Percentiles rank a stretch among this genome's conserved stretches.
Conservation (phyloP, 1,140 invertebrate genomes). For the Coptotermes formosanus region DNA sequence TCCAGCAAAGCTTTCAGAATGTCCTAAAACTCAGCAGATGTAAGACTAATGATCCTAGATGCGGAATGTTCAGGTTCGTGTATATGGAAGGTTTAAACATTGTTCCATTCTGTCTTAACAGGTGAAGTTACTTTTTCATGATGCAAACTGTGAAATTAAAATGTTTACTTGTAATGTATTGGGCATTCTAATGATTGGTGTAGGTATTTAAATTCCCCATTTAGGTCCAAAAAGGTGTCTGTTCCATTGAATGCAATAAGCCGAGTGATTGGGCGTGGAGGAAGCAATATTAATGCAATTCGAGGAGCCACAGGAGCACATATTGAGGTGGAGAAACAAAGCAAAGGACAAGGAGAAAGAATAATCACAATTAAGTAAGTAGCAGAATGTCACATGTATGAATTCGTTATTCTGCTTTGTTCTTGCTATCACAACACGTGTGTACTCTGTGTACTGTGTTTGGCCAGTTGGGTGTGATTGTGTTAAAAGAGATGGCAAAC, state of each 20-base stretch:
- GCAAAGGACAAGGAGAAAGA: slow-evolving; percentile 89
- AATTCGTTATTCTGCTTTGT: too few species aligned
- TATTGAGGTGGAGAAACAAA: slow-evolving; percentile 97
- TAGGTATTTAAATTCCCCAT: slow-evolving; percentile 49
- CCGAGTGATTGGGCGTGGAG: slow-evolving; percentile 91
- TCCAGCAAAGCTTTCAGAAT: too few species aligned
- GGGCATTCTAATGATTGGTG: slow-evolving; percentile 23
- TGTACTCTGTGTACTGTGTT: too few species aligned
- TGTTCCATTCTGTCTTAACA: too few species aligned
- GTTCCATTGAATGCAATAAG: slow-evolving; percentile 94
- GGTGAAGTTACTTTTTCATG: slow-evolving; percentile 20
- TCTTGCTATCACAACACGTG: too few species aligned
- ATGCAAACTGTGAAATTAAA: background rate
- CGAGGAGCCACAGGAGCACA: slow-evolving; percentile 90
- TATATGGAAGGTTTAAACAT: too few species aligned
- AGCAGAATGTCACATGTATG: background rate
- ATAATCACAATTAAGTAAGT: slow-evolving; percentile 89
- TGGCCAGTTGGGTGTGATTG: too few species aligned
- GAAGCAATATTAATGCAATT: slow-evolving; percentile 96
- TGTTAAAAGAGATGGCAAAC: too few species aligned
- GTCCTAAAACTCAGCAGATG: too few species aligned
- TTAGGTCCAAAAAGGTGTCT: slow-evolving; percentile 75
- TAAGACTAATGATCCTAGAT: too few species aligned
- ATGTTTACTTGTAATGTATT: slow-evolving; percentile 3
- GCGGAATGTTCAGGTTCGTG: too few species aligned